Evolutionary conservation across 92 coral and sea anemone genomes (phyloP).

Genomic region (Parazoanthus darwini): DNA sequence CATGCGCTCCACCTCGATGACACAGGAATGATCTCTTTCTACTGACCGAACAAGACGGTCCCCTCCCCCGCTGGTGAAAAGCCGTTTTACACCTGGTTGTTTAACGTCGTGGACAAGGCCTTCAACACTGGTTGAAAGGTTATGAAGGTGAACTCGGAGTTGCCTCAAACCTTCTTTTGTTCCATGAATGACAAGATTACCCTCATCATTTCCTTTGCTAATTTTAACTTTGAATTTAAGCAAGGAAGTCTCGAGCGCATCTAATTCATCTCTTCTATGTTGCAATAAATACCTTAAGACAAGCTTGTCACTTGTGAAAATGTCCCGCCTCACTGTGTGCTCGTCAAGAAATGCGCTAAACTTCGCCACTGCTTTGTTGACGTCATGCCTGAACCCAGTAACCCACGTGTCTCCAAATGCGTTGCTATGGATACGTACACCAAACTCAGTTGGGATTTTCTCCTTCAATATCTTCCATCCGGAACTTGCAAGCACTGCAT

Average conservation of each 20-base stretch:
- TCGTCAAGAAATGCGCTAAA: conserved; percentile 58
- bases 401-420: conserved; percentile 66
- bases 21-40: conserved; percentile 64
- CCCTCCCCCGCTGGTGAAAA: conserved; percentile 58
- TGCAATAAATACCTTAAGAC: conserved; percentile 59
- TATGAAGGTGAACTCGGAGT: conserved; percentile 11
- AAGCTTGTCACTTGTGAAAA: conserved; percentile 48
- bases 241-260: conserved; percentile 51
- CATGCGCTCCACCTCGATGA: conserved; percentile 45
- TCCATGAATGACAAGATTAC: conserved; percentile 62
- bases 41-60: conserved; percentile 59
- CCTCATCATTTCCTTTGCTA: conserved; percentile 42
- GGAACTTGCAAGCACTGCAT: conserved; percentile 37
- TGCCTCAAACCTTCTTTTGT: conserved; percentile 61
- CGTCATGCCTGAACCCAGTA: conserved; percentile 66
- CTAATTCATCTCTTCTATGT: conserved; percentile 56
- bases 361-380: conserved; percentile 47
- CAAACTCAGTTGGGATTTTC: conserved; percentile 24
- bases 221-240: conserved; percentile 51
- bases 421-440: conserved; percentile 50
- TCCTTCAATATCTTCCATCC: conserved; percentile 61
- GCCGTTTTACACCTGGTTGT: conserved; percentile 69
- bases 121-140: conserved; percentile 33
- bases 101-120: conserved; percentile 29
- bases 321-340: conserved; percentile 50